Evolutionary conservation across 2,797 vertebrate genomes (phyloP).

Genomic region (Muscicapa striata): DNA sequence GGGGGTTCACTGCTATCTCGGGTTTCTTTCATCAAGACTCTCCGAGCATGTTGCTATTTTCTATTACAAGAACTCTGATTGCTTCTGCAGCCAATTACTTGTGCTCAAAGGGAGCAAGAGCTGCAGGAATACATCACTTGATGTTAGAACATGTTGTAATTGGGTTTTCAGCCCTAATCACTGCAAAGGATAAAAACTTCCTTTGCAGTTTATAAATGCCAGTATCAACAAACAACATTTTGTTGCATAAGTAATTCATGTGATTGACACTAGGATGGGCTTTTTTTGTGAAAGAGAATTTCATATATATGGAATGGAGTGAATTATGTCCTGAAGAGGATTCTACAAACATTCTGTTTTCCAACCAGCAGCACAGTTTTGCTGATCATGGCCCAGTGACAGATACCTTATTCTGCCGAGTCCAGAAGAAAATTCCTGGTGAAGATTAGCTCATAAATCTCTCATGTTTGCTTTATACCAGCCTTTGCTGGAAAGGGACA

Average conservation of each 20-base stretch:
- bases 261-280: neutral
- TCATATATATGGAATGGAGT: neutral
- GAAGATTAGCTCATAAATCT: neutral
- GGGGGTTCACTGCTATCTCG: neutral
- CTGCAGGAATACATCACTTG: conserved; percentile 28
- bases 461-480: neutral
- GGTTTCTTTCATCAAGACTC: neutral
- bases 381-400: neutral
- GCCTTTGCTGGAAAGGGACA: neutral
- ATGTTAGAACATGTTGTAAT: conserved; percentile 31
- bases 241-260: neutral
- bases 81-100: conserved; percentile 36
- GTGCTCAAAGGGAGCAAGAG: conserved; percentile 16
- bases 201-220: neutral
- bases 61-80: conserved; percentile 27
- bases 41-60: neutral
- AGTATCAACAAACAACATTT: conserved; percentile 3
- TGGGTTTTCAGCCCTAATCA: conserved; percentile 44
- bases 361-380: neutral
- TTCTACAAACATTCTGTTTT: neutral
- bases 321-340: neutral
- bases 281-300: neutral
- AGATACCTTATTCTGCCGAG: neutral
- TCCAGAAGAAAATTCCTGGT: neutral
- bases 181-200: conserved; percentile 3